Base-by-base conservation (phyloP, 2,797 vertebrate genomes). In the Falco peregrinus region DNA sequence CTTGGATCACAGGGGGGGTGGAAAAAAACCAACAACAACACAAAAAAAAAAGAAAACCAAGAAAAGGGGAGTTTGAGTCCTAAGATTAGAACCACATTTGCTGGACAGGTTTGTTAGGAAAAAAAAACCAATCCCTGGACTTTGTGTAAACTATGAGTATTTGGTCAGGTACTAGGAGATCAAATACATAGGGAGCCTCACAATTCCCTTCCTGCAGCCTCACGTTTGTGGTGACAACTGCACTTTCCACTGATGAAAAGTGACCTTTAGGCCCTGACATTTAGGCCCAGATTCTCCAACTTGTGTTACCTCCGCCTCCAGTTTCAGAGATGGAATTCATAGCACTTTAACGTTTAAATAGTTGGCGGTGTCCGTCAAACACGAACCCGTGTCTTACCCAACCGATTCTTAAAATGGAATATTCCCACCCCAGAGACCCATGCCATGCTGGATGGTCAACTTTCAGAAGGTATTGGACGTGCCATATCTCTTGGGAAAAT, bases 311-410 rank as follows among this genome's bases (percentile, higher is more conserved):
- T 97, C 93, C 37, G 59, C 90, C 94, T 96, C 93, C 79, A 93
- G 89, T 96, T 96, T 96, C 96, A 97, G 89, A 95, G 92, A 93
- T 90, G 87, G 82, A 92, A 95, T 96, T 88, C 77, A 77, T 22
- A 93, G 76, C 87, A 76, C 73, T 94, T 61, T 50, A 80, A 65
- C 7, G 33, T 91, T 77, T 77, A 87, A 97, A 89, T 84, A 93
- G 61, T 70, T 94, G 96, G 93, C 67, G 5, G 80, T 26, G 24
- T 47, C 53, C 59, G 79, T 75, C 83, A 88, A 95, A 93, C 84
- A 87, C 0, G 18, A 92, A 64, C 71, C 45, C 5, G 2, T 35
- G 24, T 68, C 90, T 85, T 87, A 86, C n/a, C 67, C 87, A 87
- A 94, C 9, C 37, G 43, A 37, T 50, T 88, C 94, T 93, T 93